Evolutionary conservation across 2,113 vertebrate species (phyloP), one percentile per base, ranked within the genome.

Genomic region (Bos javanicus): DNA sequence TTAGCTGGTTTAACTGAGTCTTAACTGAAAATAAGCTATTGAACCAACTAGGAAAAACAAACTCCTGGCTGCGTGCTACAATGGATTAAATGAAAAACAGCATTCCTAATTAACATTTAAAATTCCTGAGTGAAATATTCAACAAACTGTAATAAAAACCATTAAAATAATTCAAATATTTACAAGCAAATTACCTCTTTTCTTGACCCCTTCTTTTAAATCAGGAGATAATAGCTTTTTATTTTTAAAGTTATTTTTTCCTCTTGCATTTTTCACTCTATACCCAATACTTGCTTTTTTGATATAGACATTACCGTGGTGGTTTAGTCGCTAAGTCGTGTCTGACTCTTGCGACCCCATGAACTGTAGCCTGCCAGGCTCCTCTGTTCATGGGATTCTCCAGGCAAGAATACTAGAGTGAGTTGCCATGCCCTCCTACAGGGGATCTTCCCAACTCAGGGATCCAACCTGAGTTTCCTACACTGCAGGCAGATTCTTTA

Each of bases 1-100:
- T 92, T 84, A 95, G n/a, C 67, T 95, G 78, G 36, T 36, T 97
- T 90, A 84, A 96, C 90, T 85, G 80, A 90, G 25, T 91, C 92
- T 83, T 93, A 91, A 87, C 67, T 56, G 60, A 92, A 64, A 96
- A 85, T 54, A 87, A 96, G 48, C 87, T 94, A 54, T 62, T 96
- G 54, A 50, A 95, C 33, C 56, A 95, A 93, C 67, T 56, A 86
- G 48, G 28, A 84, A 91, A 97, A 93, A 89, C 46, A 93, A 83
- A 91, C 71, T 93, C 48, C 83, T 90, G 83, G 23, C 43, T 56
- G 13, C 5, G 0, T 12, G 6, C 36, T 91, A 23, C 82, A 76
- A 81, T 23, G 33, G 62, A 92, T 88, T 23, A 95, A 25, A 91
- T 33, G 48, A 56, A 59, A 92, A 88, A 56, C 12, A 76, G n/a